Base-by-base conservation (phyloP, 2,113 vertebrate genomes). In the Caloenas nicobarica region DNA sequence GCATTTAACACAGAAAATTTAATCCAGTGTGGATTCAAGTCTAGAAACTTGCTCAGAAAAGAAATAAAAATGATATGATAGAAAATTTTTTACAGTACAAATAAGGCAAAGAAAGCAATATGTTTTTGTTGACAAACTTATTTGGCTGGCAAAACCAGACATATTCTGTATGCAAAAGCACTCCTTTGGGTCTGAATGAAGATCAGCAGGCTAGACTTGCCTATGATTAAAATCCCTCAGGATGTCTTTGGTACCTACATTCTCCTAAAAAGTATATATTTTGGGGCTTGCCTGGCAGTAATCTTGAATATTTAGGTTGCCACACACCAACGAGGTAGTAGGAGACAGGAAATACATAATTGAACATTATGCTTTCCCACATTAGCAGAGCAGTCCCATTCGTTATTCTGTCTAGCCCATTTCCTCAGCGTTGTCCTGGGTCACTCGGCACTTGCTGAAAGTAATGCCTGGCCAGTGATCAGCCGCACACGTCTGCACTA, bases 271-370 rank as follows among this genome's bases (percentile, higher is more conserved):
- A 86, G 69, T 24, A 33, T 33, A 40, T 44, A 60, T 81, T 92
- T 83, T 78, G 54, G 79, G 91, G 54, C 50, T 76, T 95, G 65
- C 76, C 88, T 95, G 86, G 50, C 51, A 83, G 73, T 84, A 81
- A 88, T 84, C 88, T 78, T 26, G 58, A 86, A 84, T 86, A 77
- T 71, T 66, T 42, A 64, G 89, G 53, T 54, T 13, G 70, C 93
- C 74, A 81, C 61, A 83, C 88, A 91, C n/a, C 51, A 86, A 36
- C 24, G 31, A 10, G 69, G 82, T 2, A 51, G 81, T 11, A n/a
- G 3, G 33, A 77, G 86, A 69, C 50, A 74, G 93, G 92, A 95
- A 81, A 53, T 18, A 21, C 12, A 21, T 51, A 69, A 78, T 24
- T 69, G 68, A 74, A 54, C 56, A 56, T 66, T 83, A 44, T 48